Evolutionary conservation across 2,113 vertebrate species (phyloP), one percentile per base, ranked within the genome.

Genomic region (Dissostichus mawsoni): DNA sequence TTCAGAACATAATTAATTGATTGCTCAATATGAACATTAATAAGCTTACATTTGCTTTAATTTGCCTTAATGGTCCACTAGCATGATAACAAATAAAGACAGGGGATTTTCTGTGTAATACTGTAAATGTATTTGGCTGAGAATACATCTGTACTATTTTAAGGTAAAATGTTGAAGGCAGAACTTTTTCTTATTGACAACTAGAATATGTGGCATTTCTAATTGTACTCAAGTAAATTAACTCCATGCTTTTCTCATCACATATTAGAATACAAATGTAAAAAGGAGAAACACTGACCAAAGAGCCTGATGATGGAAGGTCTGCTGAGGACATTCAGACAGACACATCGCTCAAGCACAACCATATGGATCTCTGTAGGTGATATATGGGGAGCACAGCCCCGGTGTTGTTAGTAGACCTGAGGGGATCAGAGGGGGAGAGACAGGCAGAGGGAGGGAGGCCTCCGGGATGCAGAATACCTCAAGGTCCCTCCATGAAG

Each of bases 401-500:
- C 63, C 74, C 44, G 69, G 76, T 85, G 79, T 87, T 71, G 80
- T 86, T 50, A 83, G 81, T 70, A 64, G 75, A 82, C 80, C 81
- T 68, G 64, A 68, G 80, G 74, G 75, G 61, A 65, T 78, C 36
- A 50, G 59, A 72, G 64, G 75, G 68, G 52, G 33, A 45, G 18
- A 50, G 25, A 69, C 12, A 29, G 25, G 63, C 5, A n/a, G 36
- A 25, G 61, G 71, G 50, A 66, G 25, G 1, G 79, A 81, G 82
- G 79, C 77, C 74, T 84, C 76, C 59, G 14, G 76, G 86, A 84
- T 85, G 75, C 84, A 90, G 86, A 91, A 68, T 85, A 84, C 72
- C 85, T 84, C 70, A 83, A 88, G 86, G 90, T 90, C 59, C 81
- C 81, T 89, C 67, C 72, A 75, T 90, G 82, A 90, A 83, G 87